Base-by-base conservation (phyloP, 1,140 invertebrate species). In the Cherax quadricarinatus region DNA sequence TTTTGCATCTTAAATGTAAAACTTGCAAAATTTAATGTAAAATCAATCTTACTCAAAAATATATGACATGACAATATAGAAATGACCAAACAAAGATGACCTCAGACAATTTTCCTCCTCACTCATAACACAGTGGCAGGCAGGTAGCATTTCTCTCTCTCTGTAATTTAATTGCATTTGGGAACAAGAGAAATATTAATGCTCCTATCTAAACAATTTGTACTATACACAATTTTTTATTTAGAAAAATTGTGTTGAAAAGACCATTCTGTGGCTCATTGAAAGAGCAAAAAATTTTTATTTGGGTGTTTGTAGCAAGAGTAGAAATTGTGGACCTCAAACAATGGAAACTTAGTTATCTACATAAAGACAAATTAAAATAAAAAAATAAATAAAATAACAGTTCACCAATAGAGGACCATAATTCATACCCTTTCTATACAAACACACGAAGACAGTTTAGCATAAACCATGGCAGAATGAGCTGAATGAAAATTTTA, bases 161-260 rank as follows among this genome's bases (percentile, higher is more conserved):
- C 70, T 82, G 6, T 66, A 41, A 80, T 48, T 57, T 86, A 86
- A 91, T 49, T 53, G 75, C 62, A 91, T 80, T 86, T 82, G 81
- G 88, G 88, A 90, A 90, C 83, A 82, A 90, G 88, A 90, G 88
- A 84, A 90, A 85, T 83, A 85, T 90, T 79, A 90, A 84, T 73
- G 73, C 81, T 84, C 82, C 88, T 82, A 90, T 84, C 88, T 90
- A 90, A 91, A 91, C 78, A 81, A 91, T 91, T 91, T 91, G 90
- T 91, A 91, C 90, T 91, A 91, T 91, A 81, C 84, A 91, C 75
- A 91, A 91, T 91, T 91, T 91, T 90, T 62, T 84, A 75, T 83
- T 83, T 82, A 70, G 57, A 91, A 85, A 79, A 81, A 86, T 62
- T 91, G 89, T 91, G 85, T 91, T 91, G 90, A 89, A 49, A 51